A percentile compares a stretch with the other conserved stretches of the same genome.
phyloP scores from a whole-genome alignment of 2,888 invertebrate genomes.

The Nymphalis polychloros region DNA sequence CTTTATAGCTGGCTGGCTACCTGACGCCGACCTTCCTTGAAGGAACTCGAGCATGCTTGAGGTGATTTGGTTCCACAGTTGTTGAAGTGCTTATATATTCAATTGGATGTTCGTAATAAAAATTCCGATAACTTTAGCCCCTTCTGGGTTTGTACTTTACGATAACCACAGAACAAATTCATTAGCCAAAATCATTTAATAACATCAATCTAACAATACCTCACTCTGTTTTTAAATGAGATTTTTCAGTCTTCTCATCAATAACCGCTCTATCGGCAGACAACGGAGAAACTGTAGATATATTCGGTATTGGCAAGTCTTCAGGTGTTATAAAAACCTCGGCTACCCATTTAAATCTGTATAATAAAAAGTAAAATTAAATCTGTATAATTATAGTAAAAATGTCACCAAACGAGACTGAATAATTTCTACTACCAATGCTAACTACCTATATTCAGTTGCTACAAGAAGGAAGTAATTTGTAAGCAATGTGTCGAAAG shows the following conservation, averaged over 20 bases:
- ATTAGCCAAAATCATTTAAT: neutral
- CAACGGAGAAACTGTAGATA: constrained; percentile 41
- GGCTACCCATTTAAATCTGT: constrained; percentile 70
- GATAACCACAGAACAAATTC: too few species aligned
- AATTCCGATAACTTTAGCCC: too few species aligned
- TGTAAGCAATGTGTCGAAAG: constrained; percentile 2
- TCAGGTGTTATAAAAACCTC: constrained; percentile 62
- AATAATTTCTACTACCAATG: constrained; percentile 39
- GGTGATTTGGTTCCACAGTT: too few species aligned
- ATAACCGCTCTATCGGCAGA: constrained; percentile 48
- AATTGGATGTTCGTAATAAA: too few species aligned
- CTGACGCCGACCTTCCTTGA: too few species aligned
- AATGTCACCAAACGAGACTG: constrained; percentile 56
- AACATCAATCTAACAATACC: neutral
- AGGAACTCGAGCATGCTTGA: too few species aligned
- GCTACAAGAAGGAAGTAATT: neutral
- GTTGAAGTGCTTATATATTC: too few species aligned
- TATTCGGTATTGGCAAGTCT: constrained; percentile 41
- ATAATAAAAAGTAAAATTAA: constrained; percentile 28
- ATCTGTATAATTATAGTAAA: neutral
- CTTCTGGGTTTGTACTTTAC: neutral
- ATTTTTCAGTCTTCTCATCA: constrained; percentile 35
- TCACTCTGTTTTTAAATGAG: constrained; percentile 42
- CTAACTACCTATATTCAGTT: neutral
- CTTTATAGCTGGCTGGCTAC: too few species aligned